Base-by-base conservation (phyloP, 2,888 invertebrate species). In the Diachrysia chrysitis region DNA sequence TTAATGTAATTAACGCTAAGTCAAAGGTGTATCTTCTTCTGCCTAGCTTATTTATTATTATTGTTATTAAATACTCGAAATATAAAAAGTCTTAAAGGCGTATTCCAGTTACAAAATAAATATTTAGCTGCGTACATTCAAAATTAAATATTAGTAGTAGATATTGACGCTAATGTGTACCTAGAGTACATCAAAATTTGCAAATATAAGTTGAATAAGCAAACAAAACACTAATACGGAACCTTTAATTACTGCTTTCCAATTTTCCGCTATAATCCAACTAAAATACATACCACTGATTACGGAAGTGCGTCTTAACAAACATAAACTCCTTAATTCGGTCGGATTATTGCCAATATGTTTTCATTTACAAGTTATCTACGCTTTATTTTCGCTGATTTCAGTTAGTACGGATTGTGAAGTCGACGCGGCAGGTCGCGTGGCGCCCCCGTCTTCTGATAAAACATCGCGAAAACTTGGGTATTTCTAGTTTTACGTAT, bases 391-490 rank as follows among this genome's bases (percentile, higher is more conserved):
- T 79, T 78, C 55, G 71, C 32, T 54, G 64, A 70, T 58, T 67
- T 72, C 53, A 61, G 57, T 59, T 67, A 78, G 77, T 81, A 74
- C 62, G 46, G 61, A 35, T 65, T 59, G 64, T 46, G 68, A 32
- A 17, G 23, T 23, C 42, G 60, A 17, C 6, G 67, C 0, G 51
- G 21, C 48, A 61, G 66, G 81, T 57, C 69, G 83, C 37, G 63
- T 48, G 56, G 55, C 56, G 71, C 56, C 25, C 48, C 62, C 35
- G 29, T 29, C 29, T 51, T 42, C n/a, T 56, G n/a, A 35, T 57
- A 59, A 61, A 69, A 80, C 72, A 83, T 82, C 83, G 83, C 68
- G 76, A 59, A 73, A 82, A 82, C 69, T 81, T 80, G 29, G 23
- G 35, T 57, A 62, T 12, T 61, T 17, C 9, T 56, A 1, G 46